Conservation (phyloP, 2,113 vertebrate species). For the Eulacestoma nigropectus region DNA sequence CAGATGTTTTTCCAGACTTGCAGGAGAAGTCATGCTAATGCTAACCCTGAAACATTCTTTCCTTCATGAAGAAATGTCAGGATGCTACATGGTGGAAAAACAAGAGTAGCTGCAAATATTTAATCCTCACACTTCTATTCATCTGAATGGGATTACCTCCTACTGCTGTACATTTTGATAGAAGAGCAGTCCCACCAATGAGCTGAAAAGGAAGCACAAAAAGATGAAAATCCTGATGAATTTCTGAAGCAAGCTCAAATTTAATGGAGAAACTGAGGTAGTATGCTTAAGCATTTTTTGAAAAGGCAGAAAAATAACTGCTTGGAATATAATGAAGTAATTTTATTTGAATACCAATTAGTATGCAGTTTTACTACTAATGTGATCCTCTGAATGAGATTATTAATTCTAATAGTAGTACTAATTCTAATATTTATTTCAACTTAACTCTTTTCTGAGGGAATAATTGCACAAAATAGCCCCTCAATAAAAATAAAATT, state of each 20-base stretch:
- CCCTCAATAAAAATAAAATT: neutral
- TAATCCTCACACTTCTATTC: neutral
- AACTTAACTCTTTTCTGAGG: neutral
- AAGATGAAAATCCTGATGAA: neutral
- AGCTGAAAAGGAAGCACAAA: neutral
- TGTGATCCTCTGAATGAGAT: neutral
- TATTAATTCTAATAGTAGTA: neutral
- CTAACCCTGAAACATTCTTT: neutral
- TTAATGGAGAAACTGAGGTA: neutral
- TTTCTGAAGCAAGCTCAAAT: neutral
- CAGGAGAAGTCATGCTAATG: neutral
- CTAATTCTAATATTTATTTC: constrained; percentile 25
- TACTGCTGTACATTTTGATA: neutral
- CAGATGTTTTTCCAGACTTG: constrained; percentile 3
- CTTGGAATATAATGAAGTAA: neutral
- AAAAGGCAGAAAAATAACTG: neutral
- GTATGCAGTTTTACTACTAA: neutral
- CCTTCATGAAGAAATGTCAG: neutral
- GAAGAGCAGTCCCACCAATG: neutral
- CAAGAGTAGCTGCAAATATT: neutral
- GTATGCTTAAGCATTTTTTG: neutral
- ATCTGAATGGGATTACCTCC: neutral
- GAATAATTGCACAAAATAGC: neutral
- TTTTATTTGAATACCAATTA: neutral
- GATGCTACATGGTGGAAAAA: neutral